Evolutionary conservation across 2,113 vertebrate species (phyloP), one percentile per base, ranked within the genome.

Genomic region (Mesocricetus auratus): DNA sequence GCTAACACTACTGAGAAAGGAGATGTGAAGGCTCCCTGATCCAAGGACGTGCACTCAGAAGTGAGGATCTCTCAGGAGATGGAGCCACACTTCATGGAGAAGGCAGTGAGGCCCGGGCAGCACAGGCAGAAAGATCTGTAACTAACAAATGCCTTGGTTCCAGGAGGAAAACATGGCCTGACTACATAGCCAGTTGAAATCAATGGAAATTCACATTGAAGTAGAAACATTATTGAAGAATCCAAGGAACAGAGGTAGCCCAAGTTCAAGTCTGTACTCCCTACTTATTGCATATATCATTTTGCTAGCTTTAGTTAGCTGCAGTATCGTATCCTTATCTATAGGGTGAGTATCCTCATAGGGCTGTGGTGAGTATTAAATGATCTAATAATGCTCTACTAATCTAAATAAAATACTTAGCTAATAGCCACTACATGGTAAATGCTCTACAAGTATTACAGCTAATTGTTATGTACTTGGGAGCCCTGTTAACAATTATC

Each of bases 81-180:
- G 77, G 9, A 94, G 42, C 24, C 86, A 90, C 7, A 50, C 13
- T 68, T 83, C 47, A n/a, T 71, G 19, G 39, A 82, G 66, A 86
- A 94, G 60, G 29, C n/a, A 73, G 7, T 60, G 45, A 9, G 53
- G 45, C 13, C 56, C 62, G 33, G 0, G 9, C 94, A 42, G 62
- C 74, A 90, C 7, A 36, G 86, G 74, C 16, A 93, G 26, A 91
- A 93, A 91, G 39, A 93, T 83, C 47, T 93, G 5, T 8, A 94
- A 73, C 16, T n/a, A 86, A 29, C 10, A 86, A 86, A 31, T 81
- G 7, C 4, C 45, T 79, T 77, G 60, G 36, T 7, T 12, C 17
- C 5, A n/a, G 45, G 94, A 96, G 26, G 62, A 96, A 94, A 96
- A 66, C 36, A 89, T 39, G 39, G 9, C 31, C 58, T 19, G 7